A percentile compares a stretch with the other conserved stretches of the same genome.
Conservation (phyloP, 2,888 invertebrate species). For the Electrophaes corylata region DNA sequence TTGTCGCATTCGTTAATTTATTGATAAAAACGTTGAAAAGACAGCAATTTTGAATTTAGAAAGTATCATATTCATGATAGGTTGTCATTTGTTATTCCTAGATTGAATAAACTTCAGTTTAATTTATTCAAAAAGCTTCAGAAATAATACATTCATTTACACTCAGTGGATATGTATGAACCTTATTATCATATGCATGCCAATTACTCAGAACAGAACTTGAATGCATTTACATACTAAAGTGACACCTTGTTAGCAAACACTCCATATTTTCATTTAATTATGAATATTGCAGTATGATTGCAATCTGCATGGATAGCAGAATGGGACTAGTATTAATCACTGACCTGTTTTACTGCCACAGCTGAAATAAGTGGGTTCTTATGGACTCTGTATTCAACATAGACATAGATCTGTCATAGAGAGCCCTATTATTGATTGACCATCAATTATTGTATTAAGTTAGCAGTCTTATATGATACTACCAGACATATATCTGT, state of each 20-base stretch:
- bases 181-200: constrained; percentile 33
- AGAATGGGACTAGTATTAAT: constrained; percentile 3
- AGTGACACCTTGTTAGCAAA: constrained; percentile 25
- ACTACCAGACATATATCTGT: too few species aligned
- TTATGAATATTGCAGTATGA: constrained; percentile 17
- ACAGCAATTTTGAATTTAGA: constrained; percentile 8
- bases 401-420: too few species aligned
- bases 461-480: too few species aligned
- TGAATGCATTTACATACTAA: constrained; percentile 30
- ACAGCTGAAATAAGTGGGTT: background rate
- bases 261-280: constrained; percentile 10
- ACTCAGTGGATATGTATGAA: constrained; percentile 22
- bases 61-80: background rate
- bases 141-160: background rate
- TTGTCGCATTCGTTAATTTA: constrained; percentile 4
- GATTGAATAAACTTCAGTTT: background rate
- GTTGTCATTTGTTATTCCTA: constrained; percentile 23
- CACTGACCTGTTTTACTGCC: background rate
- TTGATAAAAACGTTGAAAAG: constrained; percentile 3
- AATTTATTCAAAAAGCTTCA: background rate
- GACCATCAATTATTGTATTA: too few species aligned
- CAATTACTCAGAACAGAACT: constrained; percentile 30
- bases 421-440: too few species aligned
- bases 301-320: constrained; percentile 11
- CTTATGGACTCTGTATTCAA: too few species aligned